A percentile compares a stretch with the other conserved stretches of the same genome.
phyloP scores from a whole-genome alignment of 2,888 invertebrate species.

The Tenthredo scrophulariae region DNA sequence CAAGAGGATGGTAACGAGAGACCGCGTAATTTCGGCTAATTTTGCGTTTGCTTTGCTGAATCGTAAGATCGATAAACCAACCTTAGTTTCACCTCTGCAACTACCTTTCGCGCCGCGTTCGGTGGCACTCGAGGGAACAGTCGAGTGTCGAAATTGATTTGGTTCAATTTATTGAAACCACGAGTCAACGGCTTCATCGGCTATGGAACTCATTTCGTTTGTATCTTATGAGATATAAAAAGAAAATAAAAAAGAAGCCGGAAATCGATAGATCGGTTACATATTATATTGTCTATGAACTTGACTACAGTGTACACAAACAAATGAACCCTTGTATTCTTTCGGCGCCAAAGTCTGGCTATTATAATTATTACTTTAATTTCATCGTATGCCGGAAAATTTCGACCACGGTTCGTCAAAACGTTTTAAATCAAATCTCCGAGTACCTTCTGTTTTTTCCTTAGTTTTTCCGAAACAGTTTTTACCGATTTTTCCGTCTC shows the following conservation, averaged over 20 bases:
- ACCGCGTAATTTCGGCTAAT: conserved; percentile 34
- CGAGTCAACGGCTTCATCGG: conserved; percentile 27
- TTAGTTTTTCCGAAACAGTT: neutral
- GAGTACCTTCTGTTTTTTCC: neutral
- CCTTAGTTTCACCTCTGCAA: conserved; percentile 4
- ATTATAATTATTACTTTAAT: neutral
- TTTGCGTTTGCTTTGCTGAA: conserved; percentile 29
- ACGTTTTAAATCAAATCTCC: neutral
- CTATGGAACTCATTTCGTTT: conserved; percentile 8
- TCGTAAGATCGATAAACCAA: neutral
- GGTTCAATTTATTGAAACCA: conserved; percentile 44
- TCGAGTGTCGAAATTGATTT: conserved; percentile 43
- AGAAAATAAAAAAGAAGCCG: neutral
- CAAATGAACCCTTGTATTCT: neutral
- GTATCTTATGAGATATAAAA: neutral
- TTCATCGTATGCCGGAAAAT: neutral
- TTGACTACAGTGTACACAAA: neutral
- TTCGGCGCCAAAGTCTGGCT: neutral
- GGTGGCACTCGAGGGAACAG: conserved; percentile 43
- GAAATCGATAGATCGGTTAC: neutral
- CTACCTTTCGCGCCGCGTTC: neutral
- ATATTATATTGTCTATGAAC: neutral
- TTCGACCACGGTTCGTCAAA: neutral
- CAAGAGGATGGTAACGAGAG: conserved; percentile 13
- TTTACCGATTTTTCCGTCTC: neutral